Evolutionary conservation across 2,888 invertebrate species (phyloP), one percentile per base, ranked within the genome.

Genomic region (Ellobium chinense): DNA sequence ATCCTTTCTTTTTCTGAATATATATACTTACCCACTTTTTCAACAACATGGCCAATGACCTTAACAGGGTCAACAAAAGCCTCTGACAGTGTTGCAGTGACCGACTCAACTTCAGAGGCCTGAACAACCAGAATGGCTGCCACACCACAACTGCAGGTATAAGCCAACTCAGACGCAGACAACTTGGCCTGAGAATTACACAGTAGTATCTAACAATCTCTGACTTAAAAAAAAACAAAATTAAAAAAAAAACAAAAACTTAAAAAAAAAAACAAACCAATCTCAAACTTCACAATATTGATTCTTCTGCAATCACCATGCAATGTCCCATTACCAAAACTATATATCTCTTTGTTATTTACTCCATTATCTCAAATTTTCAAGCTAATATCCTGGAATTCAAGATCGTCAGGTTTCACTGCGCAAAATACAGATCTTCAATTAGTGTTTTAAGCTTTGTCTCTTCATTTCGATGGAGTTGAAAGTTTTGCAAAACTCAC

Each of bases 111-210:
- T 46, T 78, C 62, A 5, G 66, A 62, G 12, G 29, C n/a, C 18
- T 27, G 37, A n/a, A 69, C 69, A 18, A 78, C 36, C 62, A 78
- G 34, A 31, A 78, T 24, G 1, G 78, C 78, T 21, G 78, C 54
- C 36, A 78, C 27, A 7, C 78, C 72, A 72, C 78, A 78, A 36
- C 78, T 78, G 29, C 63, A 65, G 46, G 27, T n/a, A 54, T 24
- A 24, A 31, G 46, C 34, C 63, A 78, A 5, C 12, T 78, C 63
- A 36, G 54, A 34, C 18, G 78, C 27, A 27, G 72, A 54, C 24
- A 78, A 37, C 24, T 37, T 56, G 2, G 78, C 70, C 78, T 78
- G 34, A 65, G 34, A 24, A 65, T n/a, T 7, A 31, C 24, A 34
- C n/a, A 65, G 9, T 5, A 21, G 5, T 27, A 60, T 14, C 60